Evolutionary conservation across 2,888 invertebrate species (phyloP).

Genomic region (Pedicia rivosa): DNA sequence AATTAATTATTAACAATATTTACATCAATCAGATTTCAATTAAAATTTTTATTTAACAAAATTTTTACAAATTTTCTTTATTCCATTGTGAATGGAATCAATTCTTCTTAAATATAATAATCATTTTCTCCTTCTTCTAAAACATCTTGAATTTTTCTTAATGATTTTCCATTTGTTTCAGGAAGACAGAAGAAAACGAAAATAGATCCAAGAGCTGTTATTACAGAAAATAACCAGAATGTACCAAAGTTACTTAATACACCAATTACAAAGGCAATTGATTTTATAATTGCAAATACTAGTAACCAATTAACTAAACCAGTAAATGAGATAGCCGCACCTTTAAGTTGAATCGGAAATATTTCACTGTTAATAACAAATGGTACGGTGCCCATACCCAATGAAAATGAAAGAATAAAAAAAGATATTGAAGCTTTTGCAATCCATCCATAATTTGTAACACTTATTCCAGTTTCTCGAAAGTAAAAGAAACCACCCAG

Average conservation of each 20-base stretch:
- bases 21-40: no score
- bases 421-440: constrained; percentile 49
- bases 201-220: constrained; percentile 42
- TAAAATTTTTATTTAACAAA: no score
- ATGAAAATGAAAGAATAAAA: constrained; percentile 56
- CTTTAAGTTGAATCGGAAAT: constrained; percentile 54
- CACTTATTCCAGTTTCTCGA: constrained; percentile 12
- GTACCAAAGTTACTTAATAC: constrained; percentile 39
- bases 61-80: no score
- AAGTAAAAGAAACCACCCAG: constrained; percentile 45
- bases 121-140: constrained; percentile 45
- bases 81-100: no score
- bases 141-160: constrained; percentile 53
- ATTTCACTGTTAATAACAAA: constrained; percentile 63
- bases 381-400: constrained; percentile 67
- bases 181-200: constrained; percentile 40
- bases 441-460: constrained; percentile 43
- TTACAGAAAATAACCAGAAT: constrained; percentile 48
- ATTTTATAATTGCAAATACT: constrained; percentile 55
- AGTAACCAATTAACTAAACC: constrained; percentile 60
- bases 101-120: no score
- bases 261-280: constrained; percentile 36
- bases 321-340: constrained; percentile 51
- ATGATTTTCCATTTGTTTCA: constrained; percentile 49
- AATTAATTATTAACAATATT: no score